Conservation (phyloP, 64 coral and sea anemone genomes). For the Actinia equina region DNA sequence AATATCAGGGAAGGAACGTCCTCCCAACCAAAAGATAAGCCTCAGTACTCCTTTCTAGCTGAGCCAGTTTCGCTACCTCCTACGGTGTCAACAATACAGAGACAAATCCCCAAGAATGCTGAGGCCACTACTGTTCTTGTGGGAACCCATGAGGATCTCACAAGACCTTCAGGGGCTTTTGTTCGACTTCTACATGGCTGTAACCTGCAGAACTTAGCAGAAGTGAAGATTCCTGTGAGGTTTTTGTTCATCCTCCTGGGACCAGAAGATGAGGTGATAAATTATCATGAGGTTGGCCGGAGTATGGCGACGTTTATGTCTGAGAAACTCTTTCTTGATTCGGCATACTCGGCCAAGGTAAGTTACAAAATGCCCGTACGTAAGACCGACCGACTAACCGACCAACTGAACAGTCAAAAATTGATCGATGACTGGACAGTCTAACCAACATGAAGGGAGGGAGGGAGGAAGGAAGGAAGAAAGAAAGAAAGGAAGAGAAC, state of each 20-base stretch:
- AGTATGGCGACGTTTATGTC: conserved; percentile 88
- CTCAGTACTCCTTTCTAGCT: neutral
- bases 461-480: too few relatives aligned
- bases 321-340: conserved; percentile 79
- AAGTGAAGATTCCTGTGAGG: conserved; percentile 86
- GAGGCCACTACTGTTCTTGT: conserved; percentile 97
- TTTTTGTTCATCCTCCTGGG: conserved; percentile 84
- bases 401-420: too few relatives aligned
- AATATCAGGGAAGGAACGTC: neutral
- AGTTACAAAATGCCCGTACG: neutral
- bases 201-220: conserved; percentile 75
- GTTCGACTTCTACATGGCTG: conserved; percentile 72
- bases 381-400: too few relatives aligned
- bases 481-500: too few relatives aligned
- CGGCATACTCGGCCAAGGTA: conserved; percentile 74
- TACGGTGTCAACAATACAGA: conserved; percentile 4
- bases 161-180: conserved; percentile 63
- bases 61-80: neutral
- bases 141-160: conserved; percentile 58
- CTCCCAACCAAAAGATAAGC: neutral
- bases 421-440: too few relatives aligned
- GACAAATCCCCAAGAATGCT: conserved; percentile 65
- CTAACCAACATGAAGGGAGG: too few relatives aligned
- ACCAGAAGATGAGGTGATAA: conserved; percentile 45
- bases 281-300: conserved; percentile 91